Evolutionary conservation across 2,113 vertebrate genomes (phyloP).

Genomic region (Lucifuga dentata): DNA sequence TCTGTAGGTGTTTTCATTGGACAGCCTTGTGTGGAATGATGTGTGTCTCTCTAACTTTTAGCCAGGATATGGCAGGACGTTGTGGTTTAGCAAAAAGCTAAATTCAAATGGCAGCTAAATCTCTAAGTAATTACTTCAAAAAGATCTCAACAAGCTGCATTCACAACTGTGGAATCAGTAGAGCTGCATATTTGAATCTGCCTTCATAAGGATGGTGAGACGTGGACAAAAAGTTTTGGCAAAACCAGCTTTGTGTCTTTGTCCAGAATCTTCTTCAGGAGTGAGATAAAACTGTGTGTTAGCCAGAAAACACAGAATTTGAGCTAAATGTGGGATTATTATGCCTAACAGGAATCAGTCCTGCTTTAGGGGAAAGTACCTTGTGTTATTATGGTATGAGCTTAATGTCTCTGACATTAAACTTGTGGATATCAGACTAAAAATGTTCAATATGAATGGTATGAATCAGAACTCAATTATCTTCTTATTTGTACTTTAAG

Average conservation of each 20-base stretch:
- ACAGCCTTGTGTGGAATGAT: slow-evolving; percentile 17
- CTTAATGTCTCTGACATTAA: background rate
- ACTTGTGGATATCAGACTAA: no score
- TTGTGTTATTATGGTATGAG: background rate
- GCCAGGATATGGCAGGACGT: slow-evolving; percentile 13
- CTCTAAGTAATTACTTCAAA: slow-evolving; percentile 43
- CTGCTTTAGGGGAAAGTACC: slow-evolving; percentile 23
- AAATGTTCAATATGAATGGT: no score
- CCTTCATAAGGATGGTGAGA: slow-evolving; percentile 4
- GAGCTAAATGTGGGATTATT: slow-evolving; percentile 38
- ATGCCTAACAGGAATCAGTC: slow-evolving; percentile 30
- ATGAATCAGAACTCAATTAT: no score
- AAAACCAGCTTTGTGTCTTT: slow-evolving; percentile 28
- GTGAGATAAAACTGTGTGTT: slow-evolving; percentile 44
- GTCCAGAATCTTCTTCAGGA: slow-evolving; percentile 18
- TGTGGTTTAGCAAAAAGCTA: background rate
- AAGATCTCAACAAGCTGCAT: slow-evolving; percentile 22
- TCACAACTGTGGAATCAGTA: slow-evolving; percentile 4
- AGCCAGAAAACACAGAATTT: slow-evolving; percentile 38
- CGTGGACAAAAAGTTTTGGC: slow-evolving; percentile 21
- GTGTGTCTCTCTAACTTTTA: slow-evolving; percentile 5
- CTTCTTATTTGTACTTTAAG: no score
- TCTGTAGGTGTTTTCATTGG: slow-evolving; percentile 60
- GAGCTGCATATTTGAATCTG: slow-evolving; percentile 4
- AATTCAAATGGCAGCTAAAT: slow-evolving; percentile 24